Evolutionary conservation across 2,113 vertebrate genomes (phyloP), one percentile per base, ranked within the genome.

Genomic region (Lutjanus erythropterus): DNA sequence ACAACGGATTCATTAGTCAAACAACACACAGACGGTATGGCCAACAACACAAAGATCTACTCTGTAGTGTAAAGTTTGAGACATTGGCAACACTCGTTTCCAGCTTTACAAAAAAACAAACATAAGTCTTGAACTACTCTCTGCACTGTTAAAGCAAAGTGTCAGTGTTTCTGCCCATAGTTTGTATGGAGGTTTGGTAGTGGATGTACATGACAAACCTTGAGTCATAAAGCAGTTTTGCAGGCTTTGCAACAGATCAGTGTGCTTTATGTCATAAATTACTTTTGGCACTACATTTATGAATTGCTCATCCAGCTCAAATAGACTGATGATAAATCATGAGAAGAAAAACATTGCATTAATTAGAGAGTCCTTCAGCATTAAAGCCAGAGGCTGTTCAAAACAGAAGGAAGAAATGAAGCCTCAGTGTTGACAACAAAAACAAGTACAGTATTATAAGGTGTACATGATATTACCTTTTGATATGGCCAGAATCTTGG

Each of bases 401-500:
- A 35, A n/a, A 42, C 12, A 52, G 53, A 55, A 21, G 2, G 23
- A 16, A 71, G 33, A 69, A 68, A 58, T 42, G 0, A 58, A 15
- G 19, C 31, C 1, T 39, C 52, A 31, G 9, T 15, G 19, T 27
- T 81, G 27, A 77, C 25, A 66, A 44, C 16, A 23, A 67, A 1
- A 2, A 23, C 9, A 21, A 23, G 6, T 25, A 23, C 19, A 81
- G n/a, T 3, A 14, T 39, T 16, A 11, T 3, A 31, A 58, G n/a
- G n/a, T n/a, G n/a, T n/a, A n/a, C n/a, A 75, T 14, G 1, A 7
- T 58, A 84, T 95, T 95, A 97, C 97, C 96, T 78, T 96, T 86
- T 8, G 87, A 91, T 65, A 96, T 92, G 84, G 96, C 96, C 83
- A 98, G 89, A 68, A 99, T 94, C 83, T 97, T 96, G 77, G 96